A percentile compares a stretch with the other conserved stretches of the same genome.
phyloP scores from a whole-genome alignment of 2,888 invertebrate genomes.

The Parnassius smintheus region DNA sequence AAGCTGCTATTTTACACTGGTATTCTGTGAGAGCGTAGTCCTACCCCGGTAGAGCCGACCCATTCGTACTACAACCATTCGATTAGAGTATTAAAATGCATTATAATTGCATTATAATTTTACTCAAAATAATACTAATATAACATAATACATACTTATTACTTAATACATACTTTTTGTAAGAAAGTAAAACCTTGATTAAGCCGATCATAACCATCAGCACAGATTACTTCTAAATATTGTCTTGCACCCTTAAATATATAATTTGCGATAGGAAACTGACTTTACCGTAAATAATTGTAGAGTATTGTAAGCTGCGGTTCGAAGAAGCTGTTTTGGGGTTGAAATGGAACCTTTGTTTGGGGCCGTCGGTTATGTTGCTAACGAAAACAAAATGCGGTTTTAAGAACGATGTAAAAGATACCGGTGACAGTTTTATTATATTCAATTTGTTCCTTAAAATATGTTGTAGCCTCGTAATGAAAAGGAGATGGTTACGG shows the following conservation, averaged over 20 bases:
- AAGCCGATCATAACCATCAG: neutral
- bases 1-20: no score
- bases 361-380: slow-evolving; percentile 61
- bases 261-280: no score
- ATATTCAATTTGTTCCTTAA: slow-evolving; percentile 2
- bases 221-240: neutral
- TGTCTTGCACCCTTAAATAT: neutral
- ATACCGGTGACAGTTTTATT: slow-evolving; percentile 22
- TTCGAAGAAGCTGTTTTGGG: slow-evolving; percentile 49
- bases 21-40: no score
- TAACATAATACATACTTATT: neutral
- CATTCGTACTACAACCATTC: no score
- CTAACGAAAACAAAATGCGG: slow-evolving; percentile 60
- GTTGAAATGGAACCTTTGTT: slow-evolving; percentile 52
- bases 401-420: slow-evolving; percentile 44
- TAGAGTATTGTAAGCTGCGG: slow-evolving; percentile 35
- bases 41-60: no score
- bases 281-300: no score
- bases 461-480: slow-evolving; percentile 6
- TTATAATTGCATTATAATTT: no score
- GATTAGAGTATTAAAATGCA: no score
- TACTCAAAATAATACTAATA: no score
- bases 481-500: neutral
- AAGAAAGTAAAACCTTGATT: neutral
- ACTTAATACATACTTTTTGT: neutral